Conservation (phyloP, 2,888 invertebrate genomes). For the Polydrusus tereticollis region DNA sequence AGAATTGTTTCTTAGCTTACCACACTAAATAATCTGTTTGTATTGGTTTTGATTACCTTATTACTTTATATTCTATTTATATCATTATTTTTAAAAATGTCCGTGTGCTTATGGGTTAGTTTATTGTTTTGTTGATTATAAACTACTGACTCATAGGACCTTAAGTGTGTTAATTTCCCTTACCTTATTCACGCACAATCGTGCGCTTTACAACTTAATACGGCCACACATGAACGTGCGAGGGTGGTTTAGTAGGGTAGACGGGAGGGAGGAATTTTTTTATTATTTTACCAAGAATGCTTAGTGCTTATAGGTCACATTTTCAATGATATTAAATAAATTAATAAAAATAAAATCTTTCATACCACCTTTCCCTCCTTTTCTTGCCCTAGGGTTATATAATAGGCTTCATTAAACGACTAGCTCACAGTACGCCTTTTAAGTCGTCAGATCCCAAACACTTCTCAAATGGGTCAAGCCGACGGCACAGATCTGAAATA, state of each 20-base stretch:
- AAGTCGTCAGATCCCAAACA: conserved; percentile 17
- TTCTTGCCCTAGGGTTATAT: not conserved
- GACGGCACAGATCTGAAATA: conserved; percentile 4
- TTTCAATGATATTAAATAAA: not conserved
- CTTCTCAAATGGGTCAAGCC: conserved; percentile 24
- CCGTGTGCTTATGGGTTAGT: not conserved
- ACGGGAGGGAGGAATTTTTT: not conserved
- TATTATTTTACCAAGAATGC: not conserved
- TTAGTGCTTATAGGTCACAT: not conserved
- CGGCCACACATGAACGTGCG: not conserved
- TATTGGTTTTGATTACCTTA: not conserved
- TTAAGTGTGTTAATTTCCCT: not conserved
- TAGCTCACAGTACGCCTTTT: conserved; percentile 19
- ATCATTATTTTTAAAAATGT: not conserved
- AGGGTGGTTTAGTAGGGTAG: not conserved
- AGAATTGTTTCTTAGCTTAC: not conserved
- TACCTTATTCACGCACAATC: not conserved
- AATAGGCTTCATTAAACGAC: not conserved
- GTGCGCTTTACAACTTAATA: not conserved
- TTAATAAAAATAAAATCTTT: not conserved
- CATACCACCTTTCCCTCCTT: not conserved
- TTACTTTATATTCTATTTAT: not conserved
- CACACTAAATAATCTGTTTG: not conserved
- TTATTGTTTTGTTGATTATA: not conserved
- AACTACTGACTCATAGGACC: not conserved